Percentiles rank a stretch among this genome's conserved stretches.
Evolutionary conservation across 1,140 invertebrate genomes (phyloP).

Genomic region (Psix sp.): DNA sequence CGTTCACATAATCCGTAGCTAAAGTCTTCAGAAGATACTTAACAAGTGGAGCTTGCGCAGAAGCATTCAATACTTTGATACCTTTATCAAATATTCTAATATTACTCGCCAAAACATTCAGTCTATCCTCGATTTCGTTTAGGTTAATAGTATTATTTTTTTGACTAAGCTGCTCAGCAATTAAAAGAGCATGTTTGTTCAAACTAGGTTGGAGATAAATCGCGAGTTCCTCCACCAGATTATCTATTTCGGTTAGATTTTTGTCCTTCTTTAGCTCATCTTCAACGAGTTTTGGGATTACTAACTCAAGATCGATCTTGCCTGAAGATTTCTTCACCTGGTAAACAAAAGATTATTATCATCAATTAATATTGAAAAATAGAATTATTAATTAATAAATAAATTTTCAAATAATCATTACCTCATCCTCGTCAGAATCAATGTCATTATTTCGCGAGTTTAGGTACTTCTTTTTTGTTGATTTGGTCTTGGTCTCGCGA

Average conservation of each 20-base stretch:
- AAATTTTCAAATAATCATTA: no score
- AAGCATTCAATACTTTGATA: constrained; percentile 82
- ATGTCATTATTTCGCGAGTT: constrained; percentile 76
- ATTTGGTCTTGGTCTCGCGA: constrained; percentile 96
- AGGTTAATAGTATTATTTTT: constrained; percentile 68
- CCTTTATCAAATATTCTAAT: constrained; percentile 92
- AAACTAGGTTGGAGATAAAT: constrained; percentile 80
- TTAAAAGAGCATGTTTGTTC: constrained; percentile 77
- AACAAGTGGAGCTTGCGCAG: constrained; percentile 81
- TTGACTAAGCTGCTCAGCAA: constrained; percentile 81
- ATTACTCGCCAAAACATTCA: constrained; percentile 86
- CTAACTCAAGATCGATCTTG: constrained; percentile 80
- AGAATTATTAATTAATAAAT: no score
- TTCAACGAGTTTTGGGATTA: constrained; percentile 83
- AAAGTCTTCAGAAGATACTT: constrained; percentile 91
- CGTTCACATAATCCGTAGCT: constrained; percentile 88
- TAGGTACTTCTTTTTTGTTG: constrained; percentile 87
- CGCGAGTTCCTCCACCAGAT: constrained; percentile 80
- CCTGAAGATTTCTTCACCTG: constrained; percentile 44
- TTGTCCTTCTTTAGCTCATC: constrained; percentile 81
- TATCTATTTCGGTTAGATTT: constrained; percentile 82
- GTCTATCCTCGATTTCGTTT: constrained; percentile 82
- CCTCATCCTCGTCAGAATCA: constrained; percentile 80
- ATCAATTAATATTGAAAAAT: no score
- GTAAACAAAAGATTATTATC: no score